Base-by-base conservation (phyloP, 2,888 invertebrate genomes). In the Oscheius onirici region DNA sequence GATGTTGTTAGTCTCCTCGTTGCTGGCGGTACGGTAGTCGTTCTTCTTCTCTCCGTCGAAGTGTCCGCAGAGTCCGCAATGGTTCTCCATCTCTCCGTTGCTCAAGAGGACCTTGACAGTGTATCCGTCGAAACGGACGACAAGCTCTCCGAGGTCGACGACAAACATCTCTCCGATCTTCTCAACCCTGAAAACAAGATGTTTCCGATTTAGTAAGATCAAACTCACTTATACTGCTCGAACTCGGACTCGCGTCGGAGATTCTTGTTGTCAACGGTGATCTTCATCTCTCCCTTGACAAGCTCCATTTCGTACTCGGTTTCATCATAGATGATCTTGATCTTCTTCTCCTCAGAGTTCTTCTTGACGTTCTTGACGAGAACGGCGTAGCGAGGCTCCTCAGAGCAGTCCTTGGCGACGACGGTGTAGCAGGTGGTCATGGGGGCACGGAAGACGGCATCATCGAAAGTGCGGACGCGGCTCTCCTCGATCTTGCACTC, bases 341-440 rank as follows among this genome's bases (percentile, higher is more conserved):
- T 17, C 65, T 55, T 52, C 68, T 68, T 68, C 49, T 78, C 70
- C 55, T 88, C 79, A 61, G 75, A 51, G 68, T 83, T 70, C 61
- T 79, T 75, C 61, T 61, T 41, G 58, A 68, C 26, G 73, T 86
- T 83, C 81, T 87, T 88, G 69, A 85, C 82, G 41, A 88, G 79
- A 46, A 89, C 87, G 73, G 88, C 88, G 78, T 88, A 86, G 63
- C 83, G 81, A 71, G 85, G 82, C 67, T 78, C 54, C 34, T 84
- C 78, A 22, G 88, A 86, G 79, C 88, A 89, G 79, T 89, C 89
- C 83, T 89, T 89, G 77, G 88, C 87, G 72, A 89, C 72, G 40
- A 89, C 83, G 61, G 88, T 85, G 79, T 86, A 88, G 83, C 89
- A 89, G 54, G 72, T 80, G 67, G 83, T 79, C 61, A 86, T 66